These are phyloP conservation scores for Peromyscus polionotus DNA, from an alignment of 2,113 vertebrate genomes.

Conservation along the genomic window DNA sequence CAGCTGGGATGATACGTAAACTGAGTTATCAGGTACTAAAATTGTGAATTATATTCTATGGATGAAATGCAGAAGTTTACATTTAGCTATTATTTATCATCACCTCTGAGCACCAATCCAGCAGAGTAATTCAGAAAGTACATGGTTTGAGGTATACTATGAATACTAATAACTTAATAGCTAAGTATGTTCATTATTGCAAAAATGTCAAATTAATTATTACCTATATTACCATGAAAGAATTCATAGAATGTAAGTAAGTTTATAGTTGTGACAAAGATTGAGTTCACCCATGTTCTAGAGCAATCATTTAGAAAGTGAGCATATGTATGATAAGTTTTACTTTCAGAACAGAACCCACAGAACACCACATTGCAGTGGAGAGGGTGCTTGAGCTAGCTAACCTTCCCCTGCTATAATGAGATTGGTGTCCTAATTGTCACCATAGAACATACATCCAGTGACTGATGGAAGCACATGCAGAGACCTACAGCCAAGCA, in stretches of 20 bases:
- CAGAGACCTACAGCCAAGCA: too few species aligned
- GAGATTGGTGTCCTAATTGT: too few species aligned
- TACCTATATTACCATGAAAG: too few species aligned
- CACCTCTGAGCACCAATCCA: neutral
- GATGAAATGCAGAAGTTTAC: neutral
- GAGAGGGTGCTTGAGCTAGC: too few species aligned
- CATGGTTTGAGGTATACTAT: neutral
- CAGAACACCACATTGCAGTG: too few species aligned
- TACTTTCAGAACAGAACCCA: too few species aligned
- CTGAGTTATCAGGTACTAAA: neutral
- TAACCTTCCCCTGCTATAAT: too few species aligned
- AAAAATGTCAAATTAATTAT: neutral
- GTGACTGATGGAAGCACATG: too few species aligned
- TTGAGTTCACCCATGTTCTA: neutral
- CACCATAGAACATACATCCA: too few species aligned
- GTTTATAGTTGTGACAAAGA: neutral
- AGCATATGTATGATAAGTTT: neutral
- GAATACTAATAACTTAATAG: neutral
- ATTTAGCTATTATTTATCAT: neutral
- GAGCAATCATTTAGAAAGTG: neutral
- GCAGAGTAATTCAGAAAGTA: neutral
- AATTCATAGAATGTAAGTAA: neutral
- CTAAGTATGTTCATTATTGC: neutral
- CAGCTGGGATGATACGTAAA: neutral
- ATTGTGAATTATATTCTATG: neutral